Base-by-base conservation (phyloP, 2,888 invertebrate genomes). In the Mycalesis mineus region DNA sequence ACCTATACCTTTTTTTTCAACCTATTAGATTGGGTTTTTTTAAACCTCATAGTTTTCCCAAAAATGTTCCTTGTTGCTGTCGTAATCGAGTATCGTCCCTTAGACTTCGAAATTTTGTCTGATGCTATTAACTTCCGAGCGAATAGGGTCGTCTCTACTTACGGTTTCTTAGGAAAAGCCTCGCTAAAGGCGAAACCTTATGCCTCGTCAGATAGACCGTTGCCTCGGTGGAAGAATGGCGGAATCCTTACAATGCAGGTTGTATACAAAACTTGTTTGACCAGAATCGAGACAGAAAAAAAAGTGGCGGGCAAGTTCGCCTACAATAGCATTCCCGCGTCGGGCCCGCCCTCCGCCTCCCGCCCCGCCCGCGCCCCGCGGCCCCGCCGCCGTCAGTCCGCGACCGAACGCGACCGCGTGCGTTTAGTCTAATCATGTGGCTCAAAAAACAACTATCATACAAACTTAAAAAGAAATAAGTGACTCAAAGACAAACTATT, bases 251-350 rank as follows among this genome's bases (percentile, higher is more conserved):
- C 83, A 86, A 88, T 88, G 88, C 88, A 85, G 88, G 88, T 88
- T 88, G 87, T 88, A 88, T 84, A 86, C 87, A 72, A 85, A 89
- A 88, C 89, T 88, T 85, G 89, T 88, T 88, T 88, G 87, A 88
- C 88, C 85, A 88, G 88, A 89, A 84, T 84, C 75, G 77, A 82
- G 82, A 83, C 29, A 31, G 29, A 82, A 86, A 82, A 73, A 72
- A 75, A 88, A 87, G 85, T 88, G 83, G 87, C 88, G 82, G 86
- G 84, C 84, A 82, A 88, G 85, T 86, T 88, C 85, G 87, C 88
- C 88, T 87, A 88, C 88, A 88, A 88, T 88, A 86, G 88, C 88
- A 88, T 88, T 88, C 88, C 86, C 85, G 75, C 68, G 75, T 67
- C 66, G 44, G 51, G 72, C 69, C 81, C 82, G 80, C 81, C 81